These are phyloP conservation scores for Thrips palmi DNA, from an alignment of 1,140 invertebrate species.

Conservation along the genomic window DNA sequence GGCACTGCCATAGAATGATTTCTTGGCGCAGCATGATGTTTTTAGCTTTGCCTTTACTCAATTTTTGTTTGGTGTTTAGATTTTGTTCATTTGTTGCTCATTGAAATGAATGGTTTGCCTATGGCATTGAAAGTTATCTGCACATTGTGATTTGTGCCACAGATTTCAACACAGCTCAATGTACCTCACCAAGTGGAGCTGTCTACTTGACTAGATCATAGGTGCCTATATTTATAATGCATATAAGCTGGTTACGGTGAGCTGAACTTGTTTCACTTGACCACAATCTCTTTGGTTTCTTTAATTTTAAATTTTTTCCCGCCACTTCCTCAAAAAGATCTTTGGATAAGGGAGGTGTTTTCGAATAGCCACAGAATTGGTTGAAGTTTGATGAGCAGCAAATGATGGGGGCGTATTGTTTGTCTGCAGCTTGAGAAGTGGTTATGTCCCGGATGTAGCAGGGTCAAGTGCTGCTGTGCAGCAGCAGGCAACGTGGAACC, in stretches of 20 bases:
- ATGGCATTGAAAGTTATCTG: slow-evolving; percentile 8
- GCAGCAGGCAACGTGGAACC: too few relatives aligned
- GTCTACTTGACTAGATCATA: too few relatives aligned
- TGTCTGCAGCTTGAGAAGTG: slow-evolving; percentile 33
- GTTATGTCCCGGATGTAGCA: slow-evolving; percentile 31
- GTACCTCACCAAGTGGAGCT: too few relatives aligned
- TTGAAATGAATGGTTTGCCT: too few relatives aligned
- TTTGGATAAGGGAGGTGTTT: too few relatives aligned
- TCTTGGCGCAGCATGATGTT: too few relatives aligned
- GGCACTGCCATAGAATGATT: too few relatives aligned
- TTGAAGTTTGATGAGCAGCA: slow-evolving; percentile 10
- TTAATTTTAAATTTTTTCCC: slow-evolving; percentile 12
- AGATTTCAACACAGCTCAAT: neutral
- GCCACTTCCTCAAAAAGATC: slow-evolving; percentile 9
- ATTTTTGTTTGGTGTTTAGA: too few relatives aligned
- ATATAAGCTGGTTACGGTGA: too few relatives aligned
- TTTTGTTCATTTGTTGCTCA: too few relatives aligned
- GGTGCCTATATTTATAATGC: too few relatives aligned
- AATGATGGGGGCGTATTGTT: slow-evolving; percentile 24
- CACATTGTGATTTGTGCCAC: neutral
- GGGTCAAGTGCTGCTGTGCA: slow-evolving; percentile 28
- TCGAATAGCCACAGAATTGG: neutral
- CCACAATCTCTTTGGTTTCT: slow-evolving; percentile 6
- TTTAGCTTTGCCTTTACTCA: too few relatives aligned
- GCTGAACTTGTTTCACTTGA: slow-evolving; percentile 1